These are phyloP conservation scores for Oreochromis spilurus DNA, from an alignment of 2,113 vertebrate genomes.

Conservation along the genomic window DNA sequence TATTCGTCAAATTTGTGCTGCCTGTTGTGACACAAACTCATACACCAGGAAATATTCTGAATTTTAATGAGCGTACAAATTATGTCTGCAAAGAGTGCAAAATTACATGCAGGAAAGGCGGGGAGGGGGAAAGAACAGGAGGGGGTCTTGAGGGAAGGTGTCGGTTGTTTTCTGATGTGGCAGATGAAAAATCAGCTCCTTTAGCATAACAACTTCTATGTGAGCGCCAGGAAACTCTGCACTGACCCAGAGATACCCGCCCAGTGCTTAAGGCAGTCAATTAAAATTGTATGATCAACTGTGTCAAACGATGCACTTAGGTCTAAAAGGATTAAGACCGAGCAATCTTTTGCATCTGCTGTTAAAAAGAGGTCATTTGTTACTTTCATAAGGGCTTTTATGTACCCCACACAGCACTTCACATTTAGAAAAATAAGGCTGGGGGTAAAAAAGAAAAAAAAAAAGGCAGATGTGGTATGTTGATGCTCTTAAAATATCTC, in stretches of 20 bases:
- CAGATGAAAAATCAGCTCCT: not conserved
- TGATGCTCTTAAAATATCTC: not conserved
- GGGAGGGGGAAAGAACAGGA: not conserved
- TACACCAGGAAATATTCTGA: not conserved
- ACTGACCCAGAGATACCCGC: conserved; percentile 17
- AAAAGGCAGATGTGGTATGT: not conserved
- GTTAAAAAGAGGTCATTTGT: not conserved
- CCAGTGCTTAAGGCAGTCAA: conserved; percentile 29
- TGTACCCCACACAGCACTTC: not conserved
- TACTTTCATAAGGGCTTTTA: not conserved
- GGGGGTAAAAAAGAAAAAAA: not conserved
- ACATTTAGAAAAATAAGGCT: not conserved
- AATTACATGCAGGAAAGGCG: not conserved
- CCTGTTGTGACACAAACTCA: not conserved
- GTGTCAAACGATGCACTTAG: conserved; percentile 43
- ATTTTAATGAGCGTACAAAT: not conserved
- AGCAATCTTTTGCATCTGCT: conserved; percentile 18
- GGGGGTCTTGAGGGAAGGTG: not conserved
- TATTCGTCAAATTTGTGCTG: not conserved
- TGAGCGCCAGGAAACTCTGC: not conserved
- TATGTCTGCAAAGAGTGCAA: not conserved
- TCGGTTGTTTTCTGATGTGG: not conserved
- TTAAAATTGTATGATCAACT: conserved; percentile 54
- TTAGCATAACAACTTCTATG: not conserved
- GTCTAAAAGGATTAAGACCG: conserved; percentile 22